Conservation (phyloP, 1,140 invertebrate species). For the Euwallacea similis region DNA sequence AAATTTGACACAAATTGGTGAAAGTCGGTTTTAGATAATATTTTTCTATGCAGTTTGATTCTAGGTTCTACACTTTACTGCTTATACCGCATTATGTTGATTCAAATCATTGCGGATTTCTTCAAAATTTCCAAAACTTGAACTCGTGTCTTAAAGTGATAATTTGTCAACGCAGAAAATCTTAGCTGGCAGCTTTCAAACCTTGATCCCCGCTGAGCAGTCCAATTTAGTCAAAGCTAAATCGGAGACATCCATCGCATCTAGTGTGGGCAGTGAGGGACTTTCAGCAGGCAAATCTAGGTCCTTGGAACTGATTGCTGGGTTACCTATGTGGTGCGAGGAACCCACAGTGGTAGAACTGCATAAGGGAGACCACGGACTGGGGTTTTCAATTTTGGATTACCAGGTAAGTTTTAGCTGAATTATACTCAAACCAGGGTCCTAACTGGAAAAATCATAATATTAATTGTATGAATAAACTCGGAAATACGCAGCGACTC, state of each 20-base stretch:
- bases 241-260: slow-evolving; percentile 76
- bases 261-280: slow-evolving; percentile 60
- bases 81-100: too few relatives aligned
- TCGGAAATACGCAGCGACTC: too few relatives aligned
- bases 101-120: too few relatives aligned
- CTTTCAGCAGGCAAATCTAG: slow-evolving; percentile 67
- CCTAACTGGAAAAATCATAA: too few relatives aligned
- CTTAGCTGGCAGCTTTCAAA: slow-evolving; percentile 69
- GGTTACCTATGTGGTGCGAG: slow-evolving; percentile 86
- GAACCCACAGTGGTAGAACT: slow-evolving; percentile 81
- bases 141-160: too few relatives aligned
- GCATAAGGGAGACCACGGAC: slow-evolving; percentile 78
- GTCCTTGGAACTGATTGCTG: slow-evolving; percentile 81
- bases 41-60: too few relatives aligned
- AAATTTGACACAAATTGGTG: too few relatives aligned
- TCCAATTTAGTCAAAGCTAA: slow-evolving; percentile 79
- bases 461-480: too few relatives aligned
- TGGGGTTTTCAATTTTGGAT: slow-evolving; percentile 90
- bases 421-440: not conserved
- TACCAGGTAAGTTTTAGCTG: slow-evolving; percentile 69
- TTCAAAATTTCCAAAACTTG: not conserved
- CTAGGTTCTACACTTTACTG: too few relatives aligned
- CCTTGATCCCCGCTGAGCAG: slow-evolving; percentile 63
- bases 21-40: too few relatives aligned
- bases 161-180: slow-evolving; percentile 58